phyloP scores from a whole-genome alignment of 2,888 invertebrate species.

The Pollenia angustigena region DNA sequence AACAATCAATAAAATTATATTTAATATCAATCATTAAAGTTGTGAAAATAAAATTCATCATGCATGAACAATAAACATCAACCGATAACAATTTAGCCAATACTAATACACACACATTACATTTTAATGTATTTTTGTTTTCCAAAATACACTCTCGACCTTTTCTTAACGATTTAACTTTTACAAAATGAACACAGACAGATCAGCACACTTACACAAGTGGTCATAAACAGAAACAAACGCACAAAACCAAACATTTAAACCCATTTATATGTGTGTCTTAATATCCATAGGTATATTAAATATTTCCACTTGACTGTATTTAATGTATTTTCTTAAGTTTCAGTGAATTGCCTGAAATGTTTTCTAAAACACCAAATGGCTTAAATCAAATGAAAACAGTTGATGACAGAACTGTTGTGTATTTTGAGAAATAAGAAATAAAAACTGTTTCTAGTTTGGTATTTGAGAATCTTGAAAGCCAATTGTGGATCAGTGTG shows the following conservation, averaged over 20 bases:
- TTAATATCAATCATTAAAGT: slow-evolving; percentile 42
- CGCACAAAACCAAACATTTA: background rate
- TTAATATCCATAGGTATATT: slow-evolving; percentile 32
- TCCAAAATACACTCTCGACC: slow-evolving; percentile 2
- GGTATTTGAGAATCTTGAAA: no score
- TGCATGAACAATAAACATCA: slow-evolving; percentile 53
- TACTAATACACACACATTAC: slow-evolving; percentile 34
- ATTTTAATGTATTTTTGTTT: slow-evolving; percentile 13
- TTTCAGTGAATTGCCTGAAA: slow-evolving; percentile 48
- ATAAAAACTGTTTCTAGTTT: no score
- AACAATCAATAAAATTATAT: slow-evolving; percentile 19
- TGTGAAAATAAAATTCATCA: slow-evolving; percentile 44
- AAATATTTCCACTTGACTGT: slow-evolving; percentile 62
- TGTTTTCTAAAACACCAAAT: slow-evolving; percentile 6
- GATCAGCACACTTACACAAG: background rate
- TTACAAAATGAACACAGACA: slow-evolving; percentile 12
- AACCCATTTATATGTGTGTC: background rate
- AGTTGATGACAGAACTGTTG: background rate
- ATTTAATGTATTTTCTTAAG: slow-evolving; percentile 61
- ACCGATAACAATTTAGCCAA: slow-evolving; percentile 55
- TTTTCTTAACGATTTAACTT: slow-evolving; percentile 21
- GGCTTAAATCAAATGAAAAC: background rate
- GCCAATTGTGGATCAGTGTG: no score
- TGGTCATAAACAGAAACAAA: background rate
- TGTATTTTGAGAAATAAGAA: no score